Evolutionary conservation across 30 jellyfish, hydroid and myxozoan species (phyloP), one percentile per base, ranked within the genome.

Genomic region (Haliclystus octoradiatus): DNA sequence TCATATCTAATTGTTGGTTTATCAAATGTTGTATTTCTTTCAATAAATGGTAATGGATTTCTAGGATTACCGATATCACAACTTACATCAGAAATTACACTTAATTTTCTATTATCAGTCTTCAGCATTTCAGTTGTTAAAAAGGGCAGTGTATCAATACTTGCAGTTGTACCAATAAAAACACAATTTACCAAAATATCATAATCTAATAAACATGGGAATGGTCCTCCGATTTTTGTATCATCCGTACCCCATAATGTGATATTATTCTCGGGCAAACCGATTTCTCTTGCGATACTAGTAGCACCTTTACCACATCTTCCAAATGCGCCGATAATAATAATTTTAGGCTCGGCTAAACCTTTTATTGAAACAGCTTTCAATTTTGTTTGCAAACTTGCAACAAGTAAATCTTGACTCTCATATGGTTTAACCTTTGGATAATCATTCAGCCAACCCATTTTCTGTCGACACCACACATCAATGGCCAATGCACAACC

Each of bases 251-350:
- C 93, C 93, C 93, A 79, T 31, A 65, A 49, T 0, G 65, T 64
- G 0, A 79, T 66, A 27, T 71, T 84, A 53, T 31, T 74, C 5
- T 30, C 33, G 19, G 79, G 79, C 1, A 79, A 53, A 49, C 93
- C 93, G 27, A 79, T 65, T 64, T 72, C 66, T 31, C 66, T 85
- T 12, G 71, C 61, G 72, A 47, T 23, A 0, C 65, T 13, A 0
- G 83, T 66, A 2, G 93, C 93, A 0, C 93, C 93, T 52, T 35
- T 80, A 0, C 93, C 93, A 66, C 93, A 80, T 1, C 93, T 69
- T 12, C 93, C 93, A 46, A 60, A 80, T 4, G 93, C 93, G 15
- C 93, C 93, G 72, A 79, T 63, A 26, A 79, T 84, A 34, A 79
- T 32, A 3, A 79, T 72, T 33, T 57, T 79, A 2, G 93, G 93